Evolutionary conservation across 2,888 invertebrate species (phyloP).

Genomic region (Amiota communis): DNA sequence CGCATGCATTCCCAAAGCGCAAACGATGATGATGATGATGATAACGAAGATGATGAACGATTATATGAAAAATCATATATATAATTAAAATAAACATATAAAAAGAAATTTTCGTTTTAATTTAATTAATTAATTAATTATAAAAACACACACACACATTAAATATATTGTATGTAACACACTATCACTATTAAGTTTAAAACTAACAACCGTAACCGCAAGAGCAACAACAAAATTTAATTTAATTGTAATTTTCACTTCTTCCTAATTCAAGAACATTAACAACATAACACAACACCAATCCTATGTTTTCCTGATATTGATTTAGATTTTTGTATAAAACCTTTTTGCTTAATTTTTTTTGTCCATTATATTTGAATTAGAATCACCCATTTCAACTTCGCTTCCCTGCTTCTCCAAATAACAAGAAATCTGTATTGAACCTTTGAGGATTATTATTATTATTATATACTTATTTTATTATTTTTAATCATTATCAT

Average conservation of each 20-base stretch:
- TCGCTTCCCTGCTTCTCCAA: not conserved
- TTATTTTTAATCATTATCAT: slow-evolving; percentile 1
- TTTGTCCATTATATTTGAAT: too few relatives aligned
- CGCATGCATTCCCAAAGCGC: slow-evolving; percentile 25
- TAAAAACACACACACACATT: not conserved
- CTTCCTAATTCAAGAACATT: too few relatives aligned
- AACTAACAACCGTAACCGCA: too few relatives aligned
- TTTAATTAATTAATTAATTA: not conserved
- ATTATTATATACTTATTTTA: too few relatives aligned
- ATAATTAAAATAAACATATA: not conserved
- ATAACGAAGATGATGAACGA: not conserved
- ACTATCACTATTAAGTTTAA: not conserved
- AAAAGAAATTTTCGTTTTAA: not conserved
- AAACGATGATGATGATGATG: not conserved
- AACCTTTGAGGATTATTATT: slow-evolving; percentile 22
- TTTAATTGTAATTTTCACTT: too few relatives aligned
- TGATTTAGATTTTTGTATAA: too few relatives aligned
- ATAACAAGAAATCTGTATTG: slow-evolving; percentile 14
- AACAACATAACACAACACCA: too few relatives aligned
- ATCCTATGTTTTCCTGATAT: too few relatives aligned
- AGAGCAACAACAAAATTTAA: too few relatives aligned
- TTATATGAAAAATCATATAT: not conserved
- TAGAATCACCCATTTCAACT: too few relatives aligned
- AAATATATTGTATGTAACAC: not conserved
- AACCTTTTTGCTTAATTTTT: too few relatives aligned